Percentiles rank a stretch among this genome's conserved stretches.
phyloP scores from a whole-genome alignment of 2,888 invertebrate species.

The Catonia carolina region DNA sequence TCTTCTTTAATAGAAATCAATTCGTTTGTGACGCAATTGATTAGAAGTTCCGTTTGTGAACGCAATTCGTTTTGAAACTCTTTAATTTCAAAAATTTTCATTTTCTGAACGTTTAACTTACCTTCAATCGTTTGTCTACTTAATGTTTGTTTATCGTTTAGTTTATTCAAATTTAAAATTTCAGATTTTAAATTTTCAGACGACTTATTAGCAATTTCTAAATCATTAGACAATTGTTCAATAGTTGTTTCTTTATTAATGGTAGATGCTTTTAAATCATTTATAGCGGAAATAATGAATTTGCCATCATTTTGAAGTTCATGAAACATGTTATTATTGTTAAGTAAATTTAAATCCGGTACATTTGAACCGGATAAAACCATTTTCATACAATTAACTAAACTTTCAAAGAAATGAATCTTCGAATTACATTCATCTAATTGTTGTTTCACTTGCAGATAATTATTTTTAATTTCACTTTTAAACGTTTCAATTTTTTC shows the following conservation, averaged over 20 bases:
- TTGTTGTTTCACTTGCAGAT: constrained; percentile 10
- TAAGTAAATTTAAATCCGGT: too few relatives aligned
- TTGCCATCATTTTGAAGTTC: constrained; percentile 11
- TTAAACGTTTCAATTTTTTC: constrained; percentile 30
- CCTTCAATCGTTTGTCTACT: too few relatives aligned
- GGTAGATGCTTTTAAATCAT: neutral
- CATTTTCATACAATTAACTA: neutral
- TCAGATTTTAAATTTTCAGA: neutral
- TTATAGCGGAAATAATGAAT: neutral
- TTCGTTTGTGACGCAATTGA: too few relatives aligned
- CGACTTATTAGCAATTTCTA: neutral
- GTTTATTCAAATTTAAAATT: neutral
- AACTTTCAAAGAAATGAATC: neutral
- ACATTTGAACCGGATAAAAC: neutral
- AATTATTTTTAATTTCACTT: constrained; percentile 25
- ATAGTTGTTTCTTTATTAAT: neutral
- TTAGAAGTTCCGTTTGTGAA: too few relatives aligned
- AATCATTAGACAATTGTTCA: neutral
- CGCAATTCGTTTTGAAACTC: too few relatives aligned
- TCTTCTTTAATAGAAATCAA: too few relatives aligned
- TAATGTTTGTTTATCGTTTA: too few relatives aligned
- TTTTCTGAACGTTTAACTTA: too few relatives aligned
- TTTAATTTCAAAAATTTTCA: too few relatives aligned
- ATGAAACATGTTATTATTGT: too few relatives aligned
- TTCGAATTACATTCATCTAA: constrained; percentile 7